Base-by-base conservation (phyloP, 2,888 invertebrate species). In the Hydraecia micacea region DNA sequence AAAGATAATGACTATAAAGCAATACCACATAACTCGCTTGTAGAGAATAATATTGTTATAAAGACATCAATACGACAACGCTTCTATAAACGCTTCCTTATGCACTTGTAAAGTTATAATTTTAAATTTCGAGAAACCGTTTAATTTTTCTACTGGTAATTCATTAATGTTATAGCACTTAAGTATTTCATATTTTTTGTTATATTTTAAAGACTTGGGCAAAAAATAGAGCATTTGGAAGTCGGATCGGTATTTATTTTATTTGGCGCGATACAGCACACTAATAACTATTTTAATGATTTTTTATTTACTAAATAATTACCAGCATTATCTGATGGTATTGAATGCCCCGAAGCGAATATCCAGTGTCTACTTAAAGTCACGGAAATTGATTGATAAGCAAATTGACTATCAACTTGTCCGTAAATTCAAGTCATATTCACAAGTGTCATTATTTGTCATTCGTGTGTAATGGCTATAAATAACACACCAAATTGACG, bases 1-100 rank as follows among this genome's bases (percentile, higher is more conserved):
- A 60, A 52, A 71, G n/a, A 67, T 84, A 60, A 67, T 79, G n/a
- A 69, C 7, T 58, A 72, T 8, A 18, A 73, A 73, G 68, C 52
- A 81, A 73, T 73, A 69, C 21, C 25, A 68, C 21, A 32, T 71
- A 32, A 21, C 39, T 36, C 25, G 58, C 73, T 69, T 63, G 42
- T 80, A 58, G 72, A 68, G 25, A 79, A 65, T 36, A 83, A 58
- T 36, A 67, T 52, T 18, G 25, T 62, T 55, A 15, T n/a, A 1
- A 46, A 62, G 21, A 32, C 52, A 60, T 18, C n/a, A 62, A 32
- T 36, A 69, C 18, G 21, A 21, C 1, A 63, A 46, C 25, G 15
- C 46, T 55, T 62, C 8, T 55, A 36, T 28, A 36, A 25, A 42
- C 2, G 9, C 42, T 55, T n/a, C 55, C 21, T 18, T 32, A 32